Evolutionary conservation across 1,140 invertebrate species (phyloP).

Genomic region (Lasioglossum baleicum): DNA sequence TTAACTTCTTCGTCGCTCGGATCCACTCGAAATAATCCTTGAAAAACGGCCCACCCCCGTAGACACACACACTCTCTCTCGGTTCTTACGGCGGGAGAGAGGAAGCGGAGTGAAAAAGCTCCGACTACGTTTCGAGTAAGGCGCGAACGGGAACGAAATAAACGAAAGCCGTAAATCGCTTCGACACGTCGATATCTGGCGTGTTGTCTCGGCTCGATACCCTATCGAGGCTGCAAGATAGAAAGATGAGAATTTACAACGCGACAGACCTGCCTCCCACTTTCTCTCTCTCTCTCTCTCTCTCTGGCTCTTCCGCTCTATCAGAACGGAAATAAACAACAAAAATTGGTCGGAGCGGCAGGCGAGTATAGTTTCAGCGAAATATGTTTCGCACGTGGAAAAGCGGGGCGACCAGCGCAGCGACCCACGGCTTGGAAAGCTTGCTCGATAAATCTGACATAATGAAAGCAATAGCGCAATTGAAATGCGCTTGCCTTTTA

Average conservation of each 20-base stretch:
- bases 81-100: background rate
- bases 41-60: background rate
- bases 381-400: constrained; percentile 1
- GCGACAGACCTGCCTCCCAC: too few species aligned
- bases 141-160: constrained; percentile 52
- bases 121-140: constrained; percentile 17
- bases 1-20: background rate
- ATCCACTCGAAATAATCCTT: constrained; percentile 8
- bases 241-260: constrained; percentile 63
- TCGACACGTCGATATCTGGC: constrained; percentile 60
- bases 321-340: constrained; percentile 42
- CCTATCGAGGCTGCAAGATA: constrained; percentile 57
- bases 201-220: constrained; percentile 61
- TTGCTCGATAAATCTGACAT: background rate
- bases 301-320: too few species aligned
- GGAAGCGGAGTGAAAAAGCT: background rate
- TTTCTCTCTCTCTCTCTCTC: too few species aligned
- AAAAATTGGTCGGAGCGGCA: constrained; percentile 21
- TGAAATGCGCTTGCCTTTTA: background rate
- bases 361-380: constrained; percentile 13
- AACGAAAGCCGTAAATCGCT: constrained; percentile 60
- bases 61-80: background rate
- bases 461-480: background rate
- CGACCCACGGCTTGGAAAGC: background rate
- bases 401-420: too few species aligned